Evolutionary conservation across 2,888 invertebrate genomes (phyloP).

Genomic region (Tachina fera): DNA sequence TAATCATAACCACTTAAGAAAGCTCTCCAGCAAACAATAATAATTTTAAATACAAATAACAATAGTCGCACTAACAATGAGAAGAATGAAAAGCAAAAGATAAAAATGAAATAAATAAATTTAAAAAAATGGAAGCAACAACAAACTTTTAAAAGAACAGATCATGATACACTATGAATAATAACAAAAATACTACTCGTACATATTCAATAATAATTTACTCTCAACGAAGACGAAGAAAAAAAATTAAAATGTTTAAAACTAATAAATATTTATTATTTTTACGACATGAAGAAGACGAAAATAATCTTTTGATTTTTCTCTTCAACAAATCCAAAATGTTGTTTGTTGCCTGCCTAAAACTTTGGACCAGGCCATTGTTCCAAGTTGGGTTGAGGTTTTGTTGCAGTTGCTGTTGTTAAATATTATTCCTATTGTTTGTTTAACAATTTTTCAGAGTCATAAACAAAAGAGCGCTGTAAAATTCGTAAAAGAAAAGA

Average conservation of each 20-base stretch:
- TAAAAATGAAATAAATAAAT: constrained; percentile 13
- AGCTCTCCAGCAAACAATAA: constrained; percentile 65
- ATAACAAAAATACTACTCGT: constrained; percentile 48
- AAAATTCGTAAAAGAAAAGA: constrained; percentile 26
- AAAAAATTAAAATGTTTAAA: constrained; percentile 61
- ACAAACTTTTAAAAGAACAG: constrained; percentile 35
- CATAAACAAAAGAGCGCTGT: constrained; percentile 57
- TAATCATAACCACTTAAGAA: constrained; percentile 74
- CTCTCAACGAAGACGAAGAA: constrained; percentile 35
- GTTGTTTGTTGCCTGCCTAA: constrained; percentile 29
- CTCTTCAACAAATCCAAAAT: constrained; percentile 35
- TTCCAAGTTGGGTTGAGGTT: constrained; percentile 31
- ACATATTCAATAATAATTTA: constrained; percentile 51
- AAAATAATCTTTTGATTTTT: constrained; percentile 3
- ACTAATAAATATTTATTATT: constrained; percentile 74
- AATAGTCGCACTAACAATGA: constrained; percentile 45
- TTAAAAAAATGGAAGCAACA: constrained; percentile 27
- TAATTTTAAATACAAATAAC: constrained; percentile 53
- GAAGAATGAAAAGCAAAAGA: constrained; percentile 31
- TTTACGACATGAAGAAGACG: constrained; percentile 68
- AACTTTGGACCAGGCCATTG: constrained; percentile 44
- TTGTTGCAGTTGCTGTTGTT: constrained; percentile 59
- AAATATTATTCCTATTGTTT: constrained; percentile 72
- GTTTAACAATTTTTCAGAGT: constrained; percentile 71
- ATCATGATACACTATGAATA: constrained; percentile 61